Base-by-base conservation (phyloP, 2,113 vertebrate genomes). In the Corythornis cristatus region DNA sequence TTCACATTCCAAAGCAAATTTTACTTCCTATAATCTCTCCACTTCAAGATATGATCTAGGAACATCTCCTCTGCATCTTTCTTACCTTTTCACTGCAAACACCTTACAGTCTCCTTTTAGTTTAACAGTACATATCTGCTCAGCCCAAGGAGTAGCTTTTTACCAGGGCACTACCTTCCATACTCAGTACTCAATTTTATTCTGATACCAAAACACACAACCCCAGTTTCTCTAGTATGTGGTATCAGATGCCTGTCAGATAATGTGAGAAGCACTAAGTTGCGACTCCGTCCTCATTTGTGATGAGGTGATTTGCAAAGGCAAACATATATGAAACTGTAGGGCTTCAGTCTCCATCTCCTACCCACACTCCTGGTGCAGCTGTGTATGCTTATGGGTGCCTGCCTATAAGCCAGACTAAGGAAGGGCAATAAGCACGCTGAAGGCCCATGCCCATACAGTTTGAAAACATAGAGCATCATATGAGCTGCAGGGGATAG, bases 261-360 rank as follows among this genome's bases (percentile, higher is more conserved):
- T 12, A 88, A 83, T 3, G 4, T 31, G 28, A 48, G 23, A 72
- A 40, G 28, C 25, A 53, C 33, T 46, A 35, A 91, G 37, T 0
- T 0, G 33, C 50, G 57, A 25, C 19, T 77, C 28, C 4, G 14
- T 26, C 29, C 17, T 86, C 8, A 1, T 12, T 74, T 90, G 65
- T 29, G 19, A 19, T 61, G 53, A 86, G 14, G 11, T 51, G 51
- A 8, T 78, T 70, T 46, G 48, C 19, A 28, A 87, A 71, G 33
- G 33, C 56, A 58, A 68, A 65, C 13, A 22, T 8, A 22, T 8
- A 78, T 0, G 0, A 1, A 3, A 15, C 71, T 35, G 17, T 0
- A 0, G 37, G n/a, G 21, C 72, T 66, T 23, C 21, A 51, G 19
- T 8, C 13, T 61, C n/a, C 35, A n/a, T 35, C 43, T 62, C 16